Evolutionary conservation across 2,797 vertebrate species (phyloP), one percentile per base, ranked within the genome.

Genomic region (Thamnophis elegans): DNA sequence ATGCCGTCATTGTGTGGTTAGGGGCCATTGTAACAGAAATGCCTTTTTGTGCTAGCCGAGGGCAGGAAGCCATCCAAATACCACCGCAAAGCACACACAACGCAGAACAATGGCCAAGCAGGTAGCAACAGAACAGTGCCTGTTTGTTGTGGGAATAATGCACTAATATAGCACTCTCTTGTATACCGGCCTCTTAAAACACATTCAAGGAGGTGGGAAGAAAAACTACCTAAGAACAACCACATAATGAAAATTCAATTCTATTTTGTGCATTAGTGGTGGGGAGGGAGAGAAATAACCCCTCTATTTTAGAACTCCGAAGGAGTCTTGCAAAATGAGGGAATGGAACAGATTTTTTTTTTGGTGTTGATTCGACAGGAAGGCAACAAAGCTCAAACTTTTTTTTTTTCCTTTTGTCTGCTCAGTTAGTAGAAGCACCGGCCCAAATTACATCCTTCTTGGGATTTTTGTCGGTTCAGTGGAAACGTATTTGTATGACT

Each of bases 11-110:
- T 98, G 98, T 98, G 98, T 97, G 96, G 97, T 98, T 97, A 97
- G 97, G 97, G 97, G 96, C 97, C 97, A 98, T 98, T 98, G 98
- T 98, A 97, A 97, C 97, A 98, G 97, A 98, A 98, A 98, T 98
- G 97, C 97, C 97, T 62, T 98, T 98, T 97, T 98, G 97, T 98
- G 97, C 97, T 97, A 95, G 97, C 97, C 95, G 97, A 98, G 97
- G 97, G 97, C 97, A 98, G 98, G 98, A 98, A 98, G 97, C 97
- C 97, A 96, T 98, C 98, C 98, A 98, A 98, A 98, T 98, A 97
- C 97, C 98, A 97, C 97, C 96, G 98, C 97, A 97, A 98, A 97
- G 98, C 96, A 95, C 93, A 97, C 97, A 97, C 98, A 97, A 97
- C 96, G 95, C 96, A 36, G 97, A 98, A 98, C 98, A 98, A 98